These are phyloP conservation scores for Zingel zingel DNA, from an alignment of 2,113 vertebrate genomes.

Conservation along the genomic window DNA sequence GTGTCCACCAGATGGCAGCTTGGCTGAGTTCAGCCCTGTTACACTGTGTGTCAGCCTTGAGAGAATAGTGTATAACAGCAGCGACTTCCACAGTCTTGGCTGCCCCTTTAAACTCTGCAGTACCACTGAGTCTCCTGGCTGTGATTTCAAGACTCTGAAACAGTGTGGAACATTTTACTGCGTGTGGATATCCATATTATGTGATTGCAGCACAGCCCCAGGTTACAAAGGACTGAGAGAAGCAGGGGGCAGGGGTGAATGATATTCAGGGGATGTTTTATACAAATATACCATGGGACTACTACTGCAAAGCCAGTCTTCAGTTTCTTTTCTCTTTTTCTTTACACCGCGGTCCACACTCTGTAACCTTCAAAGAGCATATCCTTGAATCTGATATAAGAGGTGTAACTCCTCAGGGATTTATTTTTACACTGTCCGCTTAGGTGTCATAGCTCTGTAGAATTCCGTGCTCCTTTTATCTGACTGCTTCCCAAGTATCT, in stretches of 20 bases:
- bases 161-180: constrained; percentile 58
- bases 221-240: constrained; percentile 47
- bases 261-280: constrained; percentile 68
- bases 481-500: constrained; percentile 42
- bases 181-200: constrained; percentile 57
- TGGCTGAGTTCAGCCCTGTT: background rate
- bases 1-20: constrained; percentile 54
- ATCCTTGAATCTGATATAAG: constrained; percentile 65
- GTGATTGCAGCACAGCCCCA: constrained; percentile 57
- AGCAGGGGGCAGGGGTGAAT: constrained; percentile 45
- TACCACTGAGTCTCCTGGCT: constrained; percentile 53
- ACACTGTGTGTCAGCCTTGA: constrained; percentile 26
- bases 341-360: constrained; percentile 40
- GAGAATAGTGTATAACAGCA: constrained; percentile 27
- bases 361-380: constrained; percentile 61
- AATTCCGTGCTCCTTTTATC: constrained; percentile 37
- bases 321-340: constrained; percentile 15
- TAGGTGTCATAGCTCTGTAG: constrained; percentile 38
- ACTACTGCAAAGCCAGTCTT: constrained; percentile 58
- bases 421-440: constrained; percentile 57
- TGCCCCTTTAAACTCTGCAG: constrained; percentile 68
- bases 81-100: constrained; percentile 22
- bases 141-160: constrained; percentile 50
- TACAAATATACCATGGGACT: constrained; percentile 53
- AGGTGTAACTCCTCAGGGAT: constrained; percentile 59